Evolutionary conservation across 2,113 vertebrate species (phyloP), one percentile per base, ranked within the genome.

Genomic region (Oxygymnocypris stewartii): DNA sequence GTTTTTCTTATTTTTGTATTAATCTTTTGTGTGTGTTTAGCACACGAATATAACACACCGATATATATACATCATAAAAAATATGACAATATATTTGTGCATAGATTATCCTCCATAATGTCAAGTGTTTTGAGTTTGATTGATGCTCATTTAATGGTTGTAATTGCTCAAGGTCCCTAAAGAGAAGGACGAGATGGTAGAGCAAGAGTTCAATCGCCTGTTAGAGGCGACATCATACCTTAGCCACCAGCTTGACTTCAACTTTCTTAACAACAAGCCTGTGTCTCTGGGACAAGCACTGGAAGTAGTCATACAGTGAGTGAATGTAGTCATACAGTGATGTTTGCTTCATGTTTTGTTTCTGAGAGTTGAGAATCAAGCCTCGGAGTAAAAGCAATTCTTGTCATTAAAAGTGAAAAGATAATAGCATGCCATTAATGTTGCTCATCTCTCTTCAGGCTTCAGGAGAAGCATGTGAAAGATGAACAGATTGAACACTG

Each of bases 101-200:
- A 61, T 25, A 71, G 67, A 20, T 71, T 71, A 10, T 37, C 31
- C 35, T 71, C 67, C 67, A 20, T 37, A 37, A 54, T 20, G 16
- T 54, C 8, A 61, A 61, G 57, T 61, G 57, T 61, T 61, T 10
- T n/a, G 57, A 6, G 20, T 61, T 61, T 61, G 8, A n/a, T 61
- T 61, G 4, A n/a, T 42, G 76, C 16, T 54, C 0, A 35, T 78
- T 54, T 35, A 78, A 78, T 78, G 25, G 6, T 59, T 57, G 35
- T 63, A 23, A 40, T 3, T 74, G 7, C 47, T 89, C 23, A 93
- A 99, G 98, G 98, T 99, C 88, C 98, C 98, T 37, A 99, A 99
- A 93, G 98, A 99, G 91, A 99, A 99, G 92, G 98, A 99, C 84
- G 98, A 99, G 94, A 99, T 99, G 98, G 98, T 99, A 74, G 98